Evolutionary conservation across 2,113 vertebrate genomes (phyloP).

Genomic region (Azemiops feae): DNA sequence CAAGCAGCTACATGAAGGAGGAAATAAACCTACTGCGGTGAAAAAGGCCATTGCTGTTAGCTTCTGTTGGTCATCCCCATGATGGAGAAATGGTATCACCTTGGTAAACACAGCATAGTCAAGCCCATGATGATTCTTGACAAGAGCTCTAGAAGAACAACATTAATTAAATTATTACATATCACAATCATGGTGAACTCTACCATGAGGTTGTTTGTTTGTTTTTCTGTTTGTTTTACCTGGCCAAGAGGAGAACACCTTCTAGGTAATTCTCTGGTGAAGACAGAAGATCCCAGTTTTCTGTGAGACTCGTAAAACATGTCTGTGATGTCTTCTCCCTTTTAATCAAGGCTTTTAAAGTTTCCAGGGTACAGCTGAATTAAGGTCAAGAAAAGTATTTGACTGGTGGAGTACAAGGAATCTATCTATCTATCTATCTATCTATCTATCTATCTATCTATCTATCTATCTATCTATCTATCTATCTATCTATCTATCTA

Average conservation of each 20-base stretch:
- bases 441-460: too few relatives aligned
- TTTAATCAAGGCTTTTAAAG: conserved; percentile 18
- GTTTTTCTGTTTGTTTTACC: neutral
- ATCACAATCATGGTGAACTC: neutral
- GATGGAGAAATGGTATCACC: neutral
- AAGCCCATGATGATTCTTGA: neutral
- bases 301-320: neutral
- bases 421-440: too few relatives aligned
- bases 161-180: neutral
- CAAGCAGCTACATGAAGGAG: neutral
- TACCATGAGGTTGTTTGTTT: neutral
- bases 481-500: neutral
- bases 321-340: conserved; percentile 19
- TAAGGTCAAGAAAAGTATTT: conserved; percentile 7
- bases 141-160: neutral
- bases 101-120: conserved; percentile 7
- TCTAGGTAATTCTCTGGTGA: conserved; percentile 14
- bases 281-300: conserved; percentile 20
- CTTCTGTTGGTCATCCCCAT: neutral
- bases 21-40: neutral
- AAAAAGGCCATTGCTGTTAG: neutral
- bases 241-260: conserved; percentile 3
- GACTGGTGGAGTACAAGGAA: neutral
- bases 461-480: too few relatives aligned
- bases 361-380: conserved; percentile 6